Base-by-base conservation (phyloP, 2,797 vertebrate genomes). In the Scarus forsteni region DNA sequence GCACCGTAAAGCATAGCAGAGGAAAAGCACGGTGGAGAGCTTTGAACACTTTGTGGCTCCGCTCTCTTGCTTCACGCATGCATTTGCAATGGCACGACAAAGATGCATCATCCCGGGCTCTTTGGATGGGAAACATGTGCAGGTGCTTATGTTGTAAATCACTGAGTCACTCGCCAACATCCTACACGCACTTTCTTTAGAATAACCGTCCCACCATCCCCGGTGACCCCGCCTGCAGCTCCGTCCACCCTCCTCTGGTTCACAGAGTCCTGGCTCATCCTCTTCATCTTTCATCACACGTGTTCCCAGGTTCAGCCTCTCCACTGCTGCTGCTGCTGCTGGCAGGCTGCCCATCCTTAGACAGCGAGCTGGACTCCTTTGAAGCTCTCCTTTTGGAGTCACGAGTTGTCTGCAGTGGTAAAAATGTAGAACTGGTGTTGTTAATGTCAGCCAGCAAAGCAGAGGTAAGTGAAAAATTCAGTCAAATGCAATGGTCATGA, bases 361-460 rank as follows among this genome's bases (percentile, higher is more conserved):
- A 79, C 72, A 83, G 55, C 58, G 83, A 55, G 0, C 48, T 43
- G n/a, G 72, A 73, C 69, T 95, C 89, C 54, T 92, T 93, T 36
- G 86, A 89, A 5, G 87, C 68, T 73, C 85, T 90, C 61, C 81
- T 80, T 76, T 91, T 94, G 63, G 88, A 85, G 70, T 94, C 93
- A 27, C 90, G 89, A 13, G 81, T 78, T 54, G 84, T 84, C 80
- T 90, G 93, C 91, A 90, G 89, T 36, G 58, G 50, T 27, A 82
- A 62, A 70, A 13, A 83, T 6, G 57, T 48, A 60, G 40, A 1
- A 56, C 56, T 63, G n/a, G 5, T 1, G 3, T 4, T 76, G 80
- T 77, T 75, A 85, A 89, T 81, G 73, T 67, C 82, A 81, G 16
- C 58, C 58, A 57, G 38, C 1, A 36, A 53, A 57, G 72, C 39